A percentile compares a stretch with the other conserved stretches of the same genome.
Conservation (phyloP, 2,113 vertebrate species). For the Ammodytes dubius region DNA sequence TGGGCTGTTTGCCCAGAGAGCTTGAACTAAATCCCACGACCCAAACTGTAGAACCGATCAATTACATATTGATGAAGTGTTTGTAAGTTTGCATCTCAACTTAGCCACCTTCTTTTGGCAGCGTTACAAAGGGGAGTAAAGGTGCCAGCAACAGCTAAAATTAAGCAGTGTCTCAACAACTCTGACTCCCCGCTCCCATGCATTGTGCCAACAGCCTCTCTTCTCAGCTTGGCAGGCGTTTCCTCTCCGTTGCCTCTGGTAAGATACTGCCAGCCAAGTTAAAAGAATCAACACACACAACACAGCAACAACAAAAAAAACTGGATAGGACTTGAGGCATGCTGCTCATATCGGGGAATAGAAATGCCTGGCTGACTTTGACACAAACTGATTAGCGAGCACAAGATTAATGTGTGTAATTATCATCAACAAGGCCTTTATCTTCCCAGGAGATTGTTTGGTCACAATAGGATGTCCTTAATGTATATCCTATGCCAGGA, state of each 20-base stretch:
- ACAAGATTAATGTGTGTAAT: conserved; percentile 83
- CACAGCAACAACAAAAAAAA: background rate
- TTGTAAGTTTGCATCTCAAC: conserved; percentile 75
- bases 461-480: conserved; percentile 35
- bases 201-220: conserved; percentile 50
- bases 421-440: conserved; percentile 69
- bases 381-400: conserved; percentile 82
- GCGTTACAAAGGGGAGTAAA: conserved; percentile 39
- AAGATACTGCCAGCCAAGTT: conserved; percentile 62
- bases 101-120: conserved; percentile 66
- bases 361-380: conserved; percentile 80
- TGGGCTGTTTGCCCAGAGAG: conserved; percentile 66
- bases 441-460: conserved; percentile 63
- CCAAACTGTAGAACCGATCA: conserved; percentile 71
- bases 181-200: conserved; percentile 48
- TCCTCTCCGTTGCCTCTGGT: conserved; percentile 64
- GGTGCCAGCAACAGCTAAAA: conserved; percentile 67
- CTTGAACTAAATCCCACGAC: conserved; percentile 63
- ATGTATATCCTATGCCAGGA: conserved; percentile 11
- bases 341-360: conserved; percentile 57
- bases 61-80: conserved; percentile 78
- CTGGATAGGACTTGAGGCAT: conserved; percentile 52
- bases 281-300: conserved; percentile 53
- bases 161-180: conserved; percentile 69
- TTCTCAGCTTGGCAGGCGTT: conserved; percentile 61